A percentile compares a stretch with the other conserved stretches of the same genome.
Evolutionary conservation across 2,113 vertebrate species (phyloP).

Genomic region (Lophochroa leadbeateri): DNA sequence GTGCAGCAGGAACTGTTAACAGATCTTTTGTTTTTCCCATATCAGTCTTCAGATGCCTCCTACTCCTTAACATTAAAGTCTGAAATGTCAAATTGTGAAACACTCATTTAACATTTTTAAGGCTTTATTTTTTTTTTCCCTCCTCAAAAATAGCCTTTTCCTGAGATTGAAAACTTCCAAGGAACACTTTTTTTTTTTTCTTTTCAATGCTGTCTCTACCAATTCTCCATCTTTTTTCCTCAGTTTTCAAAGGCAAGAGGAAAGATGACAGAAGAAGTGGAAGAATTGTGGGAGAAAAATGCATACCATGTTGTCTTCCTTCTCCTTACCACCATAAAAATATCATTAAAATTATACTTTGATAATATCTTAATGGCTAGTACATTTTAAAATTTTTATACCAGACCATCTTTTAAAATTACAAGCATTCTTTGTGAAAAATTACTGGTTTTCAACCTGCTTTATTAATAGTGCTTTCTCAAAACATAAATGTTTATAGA

Average conservation of each 20-base stretch:
- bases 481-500: background rate
- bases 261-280: background rate
- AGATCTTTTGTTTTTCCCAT: no score
- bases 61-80: conserved; percentile 10
- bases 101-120: background rate
- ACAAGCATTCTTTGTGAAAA: background rate
- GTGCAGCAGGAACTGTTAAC: no score
- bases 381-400: background rate
- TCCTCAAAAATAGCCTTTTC: background rate
- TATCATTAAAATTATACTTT: background rate
- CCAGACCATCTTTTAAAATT: background rate
- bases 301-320: background rate
- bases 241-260: background rate
- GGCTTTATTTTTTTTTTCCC: background rate
- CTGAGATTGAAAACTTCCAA: background rate
- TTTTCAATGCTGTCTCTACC: background rate
- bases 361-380: background rate
- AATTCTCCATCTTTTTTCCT: background rate
- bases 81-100: conserved; percentile 43
- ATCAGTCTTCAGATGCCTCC: no score
- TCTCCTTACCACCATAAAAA: background rate
- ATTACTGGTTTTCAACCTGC: background rate
- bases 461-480: background rate
- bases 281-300: background rate
- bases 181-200: background rate